These are phyloP conservation scores for Saccopteryx bilineata DNA, from an alignment of 2,113 vertebrate genomes.

Conservation along the genomic window DNA sequence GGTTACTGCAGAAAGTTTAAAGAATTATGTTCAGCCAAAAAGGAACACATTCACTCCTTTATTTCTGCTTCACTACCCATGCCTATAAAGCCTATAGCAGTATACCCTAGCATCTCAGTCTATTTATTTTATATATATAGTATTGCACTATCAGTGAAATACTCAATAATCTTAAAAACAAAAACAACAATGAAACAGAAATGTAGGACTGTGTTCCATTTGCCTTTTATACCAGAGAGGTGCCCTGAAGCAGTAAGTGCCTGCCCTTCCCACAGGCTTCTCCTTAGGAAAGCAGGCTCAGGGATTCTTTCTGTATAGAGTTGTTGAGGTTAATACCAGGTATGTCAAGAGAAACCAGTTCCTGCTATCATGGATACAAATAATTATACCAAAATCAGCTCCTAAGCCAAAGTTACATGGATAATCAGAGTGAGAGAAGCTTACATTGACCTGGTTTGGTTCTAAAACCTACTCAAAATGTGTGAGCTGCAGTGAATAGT, in stretches of 20 bases:
- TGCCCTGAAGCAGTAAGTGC: background rate
- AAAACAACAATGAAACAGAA: background rate
- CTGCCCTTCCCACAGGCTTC: background rate
- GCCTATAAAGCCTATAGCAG: background rate
- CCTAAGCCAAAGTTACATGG: background rate
- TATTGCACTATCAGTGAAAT: background rate
- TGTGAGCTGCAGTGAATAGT: background rate
- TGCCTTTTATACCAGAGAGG: background rate
- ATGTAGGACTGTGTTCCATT: background rate
- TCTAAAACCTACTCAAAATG: background rate
- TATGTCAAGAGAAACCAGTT: background rate
- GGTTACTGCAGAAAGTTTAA: background rate
- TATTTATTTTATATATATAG: background rate
- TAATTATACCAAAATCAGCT: background rate
- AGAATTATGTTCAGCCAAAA: slow-evolving; percentile 34
- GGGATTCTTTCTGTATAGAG: background rate
- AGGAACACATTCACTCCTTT: background rate
- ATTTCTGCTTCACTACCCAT: background rate
- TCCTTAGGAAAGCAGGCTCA: background rate
- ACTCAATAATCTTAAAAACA: background rate
- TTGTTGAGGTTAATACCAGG: background rate
- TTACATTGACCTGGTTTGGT: background rate
- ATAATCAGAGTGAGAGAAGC: background rate
- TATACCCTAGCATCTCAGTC: background rate
- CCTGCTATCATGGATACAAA: background rate